These are phyloP conservation scores for Sebastes paucispinis DNA, from an alignment of 2,797 vertebrate species.

Conservation along the genomic window DNA sequence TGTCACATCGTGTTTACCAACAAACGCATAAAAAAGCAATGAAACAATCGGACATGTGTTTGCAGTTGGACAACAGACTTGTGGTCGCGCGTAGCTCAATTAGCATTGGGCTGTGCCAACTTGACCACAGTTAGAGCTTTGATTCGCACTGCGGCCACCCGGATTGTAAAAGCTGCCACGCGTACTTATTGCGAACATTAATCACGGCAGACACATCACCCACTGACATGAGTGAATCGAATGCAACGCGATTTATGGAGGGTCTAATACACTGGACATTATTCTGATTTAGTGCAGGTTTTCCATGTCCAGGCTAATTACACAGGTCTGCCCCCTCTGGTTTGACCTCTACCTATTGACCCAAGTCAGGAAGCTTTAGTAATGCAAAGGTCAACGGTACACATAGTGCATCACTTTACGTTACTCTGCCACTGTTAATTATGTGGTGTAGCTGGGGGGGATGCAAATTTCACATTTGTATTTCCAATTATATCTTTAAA, in stretches of 20 bases:
- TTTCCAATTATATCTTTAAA: background rate
- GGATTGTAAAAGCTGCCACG: slow-evolving; percentile 43
- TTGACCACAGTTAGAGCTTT: slow-evolving; percentile 37
- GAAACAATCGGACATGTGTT: slow-evolving; percentile 51
- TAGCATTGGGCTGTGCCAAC: slow-evolving; percentile 38
- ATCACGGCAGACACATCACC: slow-evolving; percentile 21
- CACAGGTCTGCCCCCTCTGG: slow-evolving; percentile 32
- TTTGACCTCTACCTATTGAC: slow-evolving; percentile 66
- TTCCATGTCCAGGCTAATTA: slow-evolving; percentile 60
- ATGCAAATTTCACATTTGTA: background rate
- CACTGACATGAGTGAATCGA: slow-evolving; percentile 28
- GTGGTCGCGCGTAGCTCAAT: slow-evolving; percentile 33
- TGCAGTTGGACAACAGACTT: slow-evolving; percentile 47
- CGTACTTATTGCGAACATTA: slow-evolving; percentile 38
- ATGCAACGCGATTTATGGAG: slow-evolving; percentile 12
- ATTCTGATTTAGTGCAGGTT: slow-evolving; percentile 44
- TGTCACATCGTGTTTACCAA: slow-evolving; percentile 56
- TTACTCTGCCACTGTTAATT: background rate
- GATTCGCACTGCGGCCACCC: slow-evolving; percentile 41
- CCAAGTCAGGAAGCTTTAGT: slow-evolving; percentile 62
- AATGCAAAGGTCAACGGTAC: slow-evolving; percentile 46
- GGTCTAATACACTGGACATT: slow-evolving; percentile 22
- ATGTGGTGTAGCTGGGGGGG: background rate
- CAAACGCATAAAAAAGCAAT: slow-evolving; percentile 38
- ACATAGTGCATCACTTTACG: slow-evolving; percentile 31